These are phyloP conservation scores for Aphidius gifuensis DNA, from an alignment of 1,140 invertebrate species.

Conservation along the genomic window DNA sequence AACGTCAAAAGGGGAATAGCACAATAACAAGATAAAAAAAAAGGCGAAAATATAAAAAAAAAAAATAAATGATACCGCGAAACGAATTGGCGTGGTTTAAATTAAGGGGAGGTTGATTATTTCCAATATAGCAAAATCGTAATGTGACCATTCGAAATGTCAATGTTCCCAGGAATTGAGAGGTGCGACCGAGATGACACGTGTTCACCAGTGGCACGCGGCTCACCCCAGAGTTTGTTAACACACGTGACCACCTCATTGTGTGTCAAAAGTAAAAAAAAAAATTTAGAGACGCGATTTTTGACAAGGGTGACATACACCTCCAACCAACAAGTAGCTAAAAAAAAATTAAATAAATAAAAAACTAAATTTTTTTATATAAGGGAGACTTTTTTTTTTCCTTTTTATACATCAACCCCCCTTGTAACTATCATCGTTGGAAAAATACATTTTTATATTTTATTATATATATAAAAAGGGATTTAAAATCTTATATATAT, in stretches of 20 bases:
- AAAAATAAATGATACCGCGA: too few species aligned
- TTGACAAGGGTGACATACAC: slow-evolving; percentile 18
- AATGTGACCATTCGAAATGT: too few species aligned
- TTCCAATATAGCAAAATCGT: too few species aligned
- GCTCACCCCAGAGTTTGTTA: slow-evolving; percentile 31
- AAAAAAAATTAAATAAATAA: background rate
- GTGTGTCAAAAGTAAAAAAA: slow-evolving; percentile 31
- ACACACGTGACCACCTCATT: slow-evolving; percentile 37
- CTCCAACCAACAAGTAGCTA: background rate
- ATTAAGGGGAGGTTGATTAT: too few species aligned
- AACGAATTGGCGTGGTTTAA: too few species aligned
- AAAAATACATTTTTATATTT: too few species aligned
- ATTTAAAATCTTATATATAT: too few species aligned
- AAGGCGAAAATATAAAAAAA: too few species aligned
- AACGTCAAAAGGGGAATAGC: too few species aligned
- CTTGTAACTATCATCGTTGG: background rate
- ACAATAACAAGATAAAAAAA: too few species aligned
- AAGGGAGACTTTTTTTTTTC: background rate
- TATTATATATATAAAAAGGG: too few species aligned
- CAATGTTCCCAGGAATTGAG: slow-evolving; percentile 32
- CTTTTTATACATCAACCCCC: background rate
- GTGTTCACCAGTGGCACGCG: slow-evolving; percentile 34
- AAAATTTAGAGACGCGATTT: slow-evolving; percentile 15
- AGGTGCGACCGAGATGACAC: slow-evolving; percentile 35
- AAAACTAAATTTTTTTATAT: slow-evolving; percentile 8